Evolutionary conservation across 2,888 invertebrate species (phyloP), one percentile per base, ranked within the genome.

Genomic region (Acanthacorydalis orientalis): DNA sequence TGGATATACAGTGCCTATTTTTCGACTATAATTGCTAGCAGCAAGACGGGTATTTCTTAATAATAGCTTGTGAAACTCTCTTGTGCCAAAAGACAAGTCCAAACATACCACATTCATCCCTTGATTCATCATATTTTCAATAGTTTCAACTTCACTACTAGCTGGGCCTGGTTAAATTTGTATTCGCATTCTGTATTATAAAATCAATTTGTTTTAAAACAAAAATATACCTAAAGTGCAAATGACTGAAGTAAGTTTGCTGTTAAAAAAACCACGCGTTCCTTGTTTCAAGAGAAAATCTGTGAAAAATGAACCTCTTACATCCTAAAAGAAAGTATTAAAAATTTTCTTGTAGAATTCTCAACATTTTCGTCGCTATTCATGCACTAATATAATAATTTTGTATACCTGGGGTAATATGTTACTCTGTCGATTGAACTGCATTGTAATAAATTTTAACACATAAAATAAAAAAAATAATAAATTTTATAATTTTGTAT

Each of bases 1-100:
- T 0, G 89, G 83, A 56, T 70, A 76, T 44, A 68, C 69, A 49
- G 75, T 71, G 0, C 77, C 79, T 51, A 74, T 65, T 44, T 68
- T 72, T 14, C 72, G 64, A 52, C 80, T 78, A 53, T 78, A 76
- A 55, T 74, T 77, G 45, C 73, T 69, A 4, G 60, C 60, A 1
- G 73, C 68, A 35, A 62, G 58, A 16, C 69, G 62, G 1, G 75
- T 55, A 53, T 64, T 62, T 49, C 67, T 68, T 43, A 72, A 64
- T 0, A 62, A 60, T 41, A 70, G 67, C 7, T 67, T 51, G 32
- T 71, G 67, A 7, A 71, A 68, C 1, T 68, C 67, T 44, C 61
- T 59, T 0, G 58, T 52, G 1, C 66, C 70, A 50, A 64, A 68
- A 0, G 66, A 59, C 51, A 70, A 57, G 53, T 73, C 70, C 1